Evolutionary conservation across 2,888 invertebrate genomes (phyloP), one percentile per base, ranked within the genome.

Genomic region (Tachina grossa): DNA sequence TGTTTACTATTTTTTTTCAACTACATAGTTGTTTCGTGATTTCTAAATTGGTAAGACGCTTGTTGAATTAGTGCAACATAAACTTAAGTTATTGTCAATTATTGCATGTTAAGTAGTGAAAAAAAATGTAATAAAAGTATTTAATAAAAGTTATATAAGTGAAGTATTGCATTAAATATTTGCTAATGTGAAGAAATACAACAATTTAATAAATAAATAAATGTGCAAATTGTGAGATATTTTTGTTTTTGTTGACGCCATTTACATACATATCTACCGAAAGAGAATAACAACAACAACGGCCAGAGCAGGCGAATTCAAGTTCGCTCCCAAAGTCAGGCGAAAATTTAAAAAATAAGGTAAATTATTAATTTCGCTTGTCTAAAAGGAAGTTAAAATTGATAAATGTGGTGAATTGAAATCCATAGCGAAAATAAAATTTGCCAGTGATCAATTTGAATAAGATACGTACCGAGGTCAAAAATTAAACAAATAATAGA

Each of bases 1-100:
- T 61, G 41, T 43, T 61, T 43, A 16, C 10, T n/a, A 41, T 16
- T 16, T 11, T 16, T 16, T 11, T 2, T 61, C n/a, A 9, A 14
- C 9, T 61, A n/a, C n/a, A n/a, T n/a, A 61, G 61, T 61, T 41
- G 41, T 39, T 41, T 3, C 31, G 61, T n/a, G 61, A 61, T 39
- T 61, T 61, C 41, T 61, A 10, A 43, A 16, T 43, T 41, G 61
- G 9, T 10, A 8, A 10, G 41, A 41, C 16, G 61, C n/a, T 1
- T n/a, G 9, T 10, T 5, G 31, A 16, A n/a, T n/a, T 9, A 5
- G n/a, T 9, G 41, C 5, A 41, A 14, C 49, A 61, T 9, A 41
- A 61, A 61, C 43, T 61, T 61, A 43, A 43, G 10, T 61, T 5
- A 11, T 61, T 61, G 6, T 31, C 6, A 31, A 31, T 6, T 16